Conservation (phyloP, 2,797 vertebrate genomes). For the Chiloscyllium punctatum region DNA sequence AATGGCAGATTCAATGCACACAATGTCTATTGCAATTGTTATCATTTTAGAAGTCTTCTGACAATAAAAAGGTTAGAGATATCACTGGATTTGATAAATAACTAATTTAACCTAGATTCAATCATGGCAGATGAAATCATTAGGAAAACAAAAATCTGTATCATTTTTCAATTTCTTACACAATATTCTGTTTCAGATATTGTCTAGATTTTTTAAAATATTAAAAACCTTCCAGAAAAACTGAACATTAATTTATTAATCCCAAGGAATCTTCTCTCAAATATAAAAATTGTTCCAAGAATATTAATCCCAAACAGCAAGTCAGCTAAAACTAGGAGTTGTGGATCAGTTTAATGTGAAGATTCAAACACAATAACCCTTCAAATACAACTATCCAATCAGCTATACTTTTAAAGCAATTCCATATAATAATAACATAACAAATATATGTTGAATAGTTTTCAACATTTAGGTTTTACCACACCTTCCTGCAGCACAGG, state of each 20-base stretch:
- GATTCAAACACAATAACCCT: neutral
- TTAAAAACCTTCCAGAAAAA: neutral
- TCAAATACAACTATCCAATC: neutral
- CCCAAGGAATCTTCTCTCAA: neutral
- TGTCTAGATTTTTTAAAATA: neutral
- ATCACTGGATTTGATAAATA: neutral
- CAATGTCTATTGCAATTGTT: neutral
- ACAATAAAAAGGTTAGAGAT: neutral
- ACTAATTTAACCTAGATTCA: neutral
- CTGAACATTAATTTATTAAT: neutral
- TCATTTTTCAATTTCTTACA: constrained; percentile 8
- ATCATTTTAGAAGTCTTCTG: neutral
- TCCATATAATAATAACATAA: neutral
- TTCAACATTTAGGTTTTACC: constrained; percentile 18
- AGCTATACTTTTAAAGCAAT: neutral
- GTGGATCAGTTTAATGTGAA: neutral
- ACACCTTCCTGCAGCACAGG: constrained; percentile 8
- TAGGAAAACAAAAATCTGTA: neutral
- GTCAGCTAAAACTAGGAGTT: neutral
- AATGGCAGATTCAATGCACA: neutral
- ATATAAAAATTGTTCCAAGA: neutral
- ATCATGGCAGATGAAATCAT: neutral
- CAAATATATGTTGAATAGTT: neutral
- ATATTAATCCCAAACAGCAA: neutral
- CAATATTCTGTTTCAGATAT: neutral